phyloP scores from a whole-genome alignment of 2,797 vertebrate species.

The Acanthurus lineatus region DNA sequence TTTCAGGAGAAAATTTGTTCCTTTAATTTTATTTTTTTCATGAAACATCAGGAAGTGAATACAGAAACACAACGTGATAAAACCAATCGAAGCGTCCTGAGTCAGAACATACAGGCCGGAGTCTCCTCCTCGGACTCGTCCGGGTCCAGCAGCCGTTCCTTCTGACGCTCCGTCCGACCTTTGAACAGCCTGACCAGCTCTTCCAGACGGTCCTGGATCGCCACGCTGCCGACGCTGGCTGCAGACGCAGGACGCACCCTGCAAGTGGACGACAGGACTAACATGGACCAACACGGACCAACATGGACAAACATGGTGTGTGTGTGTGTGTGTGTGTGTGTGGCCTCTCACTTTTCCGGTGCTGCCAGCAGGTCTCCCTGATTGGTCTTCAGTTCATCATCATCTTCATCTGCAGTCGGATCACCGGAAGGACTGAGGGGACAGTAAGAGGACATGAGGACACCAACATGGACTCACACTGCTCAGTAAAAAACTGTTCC shows the following conservation, averaged over 20 bases:
- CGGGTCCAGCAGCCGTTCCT: conserved; percentile 90
- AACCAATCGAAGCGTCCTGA: background rate
- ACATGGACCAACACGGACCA: background rate
- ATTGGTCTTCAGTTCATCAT: conserved; percentile 63
- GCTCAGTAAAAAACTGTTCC: background rate
- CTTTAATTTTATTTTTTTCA: no score
- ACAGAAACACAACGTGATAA: background rate
- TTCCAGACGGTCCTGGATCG: conserved; percentile 88
- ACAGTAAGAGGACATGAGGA: background rate
- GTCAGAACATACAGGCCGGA: conserved; percentile 85
- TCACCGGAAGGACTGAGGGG: conserved; percentile 72
- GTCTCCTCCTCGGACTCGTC: conserved; percentile 93
- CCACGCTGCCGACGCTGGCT: conserved; percentile 84
- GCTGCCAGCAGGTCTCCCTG: conserved; percentile 69
- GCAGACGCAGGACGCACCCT: conserved; percentile 81
- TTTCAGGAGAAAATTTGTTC: no score
- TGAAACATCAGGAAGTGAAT: background rate
- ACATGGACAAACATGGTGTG: background rate
- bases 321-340: background rate
- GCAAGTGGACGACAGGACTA: conserved; percentile 11
- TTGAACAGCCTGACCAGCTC: conserved; percentile 92
- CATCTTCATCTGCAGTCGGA: conserved; percentile 48
- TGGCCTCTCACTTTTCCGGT: no score
- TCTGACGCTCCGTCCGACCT: conserved; percentile 90
- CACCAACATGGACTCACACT: background rate